Evolutionary conservation across 2,888 invertebrate genomes (phyloP), one percentile per base, ranked within the genome.

Genomic region (Beris morrisii): DNA sequence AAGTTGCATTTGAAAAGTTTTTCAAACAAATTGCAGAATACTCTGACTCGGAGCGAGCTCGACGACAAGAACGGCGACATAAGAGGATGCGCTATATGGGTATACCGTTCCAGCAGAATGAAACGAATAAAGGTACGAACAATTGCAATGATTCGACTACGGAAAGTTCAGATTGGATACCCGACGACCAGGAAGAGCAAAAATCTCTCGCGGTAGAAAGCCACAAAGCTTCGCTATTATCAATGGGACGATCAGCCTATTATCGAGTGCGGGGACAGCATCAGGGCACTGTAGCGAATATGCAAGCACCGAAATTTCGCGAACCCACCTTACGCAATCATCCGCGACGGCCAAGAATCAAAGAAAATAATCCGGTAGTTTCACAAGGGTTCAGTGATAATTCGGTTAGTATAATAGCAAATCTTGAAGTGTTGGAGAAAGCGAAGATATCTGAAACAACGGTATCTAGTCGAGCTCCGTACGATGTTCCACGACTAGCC

Each of bases 241-340:
- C 44, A 46, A 32, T 57, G 11, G 48, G 56, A 5, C 28, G 52
- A 22, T 65, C 65, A 5, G 30, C 28, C 15, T 57, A 56, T 57
- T 38, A 22, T 15, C 3, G 28, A 45, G 11, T 57, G 7, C 22
- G 44, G 3, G 31, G 12, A 15, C 12, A 30, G 43, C 31, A 45
- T 28, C 53, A 15, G 7, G n/a, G 5, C 3, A 50, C 44, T 28
- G n/a, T 53, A 22, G 9, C 46, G 7, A 30, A 66, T 44, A 78
- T 80, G 78, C 79, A 79, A 1, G 79, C 79, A 0, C 78, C 80
- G 0, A 54, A 70, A 53, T 72, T 70, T 50, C 74, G 80, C 0
- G 77, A 80, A 66, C 73, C 77, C 3, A 79, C 78, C 0, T 67
- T 79, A 2, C 71, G 74, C 0, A 71, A 74, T 3, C 76, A 79